Conservation (phyloP, 2,888 invertebrate genomes). For the Platycnemis pennipes region DNA sequence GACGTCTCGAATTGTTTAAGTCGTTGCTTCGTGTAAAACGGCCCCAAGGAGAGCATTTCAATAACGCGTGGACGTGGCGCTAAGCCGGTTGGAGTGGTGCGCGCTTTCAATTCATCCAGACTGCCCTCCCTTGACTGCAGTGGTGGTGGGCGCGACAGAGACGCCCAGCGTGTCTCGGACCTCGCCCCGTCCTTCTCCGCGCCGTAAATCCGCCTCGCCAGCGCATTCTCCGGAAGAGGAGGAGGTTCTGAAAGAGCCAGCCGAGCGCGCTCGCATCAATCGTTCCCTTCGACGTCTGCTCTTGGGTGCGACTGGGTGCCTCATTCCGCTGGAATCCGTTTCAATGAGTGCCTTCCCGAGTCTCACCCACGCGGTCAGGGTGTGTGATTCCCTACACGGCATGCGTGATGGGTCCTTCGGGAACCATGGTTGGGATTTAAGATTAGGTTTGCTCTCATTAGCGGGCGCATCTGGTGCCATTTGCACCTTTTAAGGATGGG, state of each 20-base stretch:
- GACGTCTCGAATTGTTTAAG: too few relatives aligned
- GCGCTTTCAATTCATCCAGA: too few relatives aligned
- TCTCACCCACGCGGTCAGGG: not conserved
- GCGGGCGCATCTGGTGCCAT: too few relatives aligned
- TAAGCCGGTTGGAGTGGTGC: too few relatives aligned
- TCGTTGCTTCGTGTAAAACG: too few relatives aligned
- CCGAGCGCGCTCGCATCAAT: not conserved
- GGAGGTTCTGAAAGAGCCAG: not conserved
- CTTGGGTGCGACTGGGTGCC: not conserved
- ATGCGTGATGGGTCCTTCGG: too few relatives aligned
- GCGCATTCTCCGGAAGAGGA: not conserved
- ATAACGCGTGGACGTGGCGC: too few relatives aligned
- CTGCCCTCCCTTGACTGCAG: not conserved
- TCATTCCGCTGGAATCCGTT: not conserved
- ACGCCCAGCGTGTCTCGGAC: not conserved
- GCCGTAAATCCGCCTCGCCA: not conserved
- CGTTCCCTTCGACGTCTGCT: not conserved
- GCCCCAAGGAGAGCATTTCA: too few relatives aligned
- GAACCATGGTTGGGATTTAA: too few relatives aligned
- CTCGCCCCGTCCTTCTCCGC: not conserved
- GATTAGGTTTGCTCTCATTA: too few relatives aligned
- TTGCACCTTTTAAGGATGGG: too few relatives aligned
- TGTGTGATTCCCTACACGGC: not conserved
- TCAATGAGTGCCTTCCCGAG: not conserved
- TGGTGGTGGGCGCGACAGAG: not conserved